Conservation (phyloP, 53 echinoderm and acorn worm species). For the Glandiceps talaboti region DNA sequence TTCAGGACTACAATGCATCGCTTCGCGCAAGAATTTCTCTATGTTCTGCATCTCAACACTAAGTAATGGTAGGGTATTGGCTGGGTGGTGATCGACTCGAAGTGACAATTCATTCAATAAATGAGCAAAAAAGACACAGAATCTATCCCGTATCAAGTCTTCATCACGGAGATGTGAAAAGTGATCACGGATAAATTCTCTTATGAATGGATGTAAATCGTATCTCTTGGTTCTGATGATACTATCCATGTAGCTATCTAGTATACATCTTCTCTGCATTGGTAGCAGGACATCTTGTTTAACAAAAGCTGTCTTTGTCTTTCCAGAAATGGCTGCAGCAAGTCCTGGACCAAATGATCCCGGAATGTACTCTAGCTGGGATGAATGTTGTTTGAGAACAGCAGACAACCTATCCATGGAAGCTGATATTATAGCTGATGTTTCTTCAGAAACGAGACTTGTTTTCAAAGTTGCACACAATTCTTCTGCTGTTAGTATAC, state of each 20-base stretch:
- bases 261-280: background rate
- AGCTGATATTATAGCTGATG: background rate
- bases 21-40: constrained; percentile 20
- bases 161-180: constrained; percentile 1
- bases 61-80: constrained; percentile 1
- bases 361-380: background rate
- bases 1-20: constrained; percentile 4
- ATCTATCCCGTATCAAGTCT: background rate
- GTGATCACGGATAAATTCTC: background rate
- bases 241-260: background rate
- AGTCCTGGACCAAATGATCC: background rate
- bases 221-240: background rate
- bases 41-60: constrained; percentile 11
- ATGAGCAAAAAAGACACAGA: constrained; percentile 6
- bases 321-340: constrained; percentile 1
- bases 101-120: background rate
- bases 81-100: background rate
- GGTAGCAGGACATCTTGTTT: constrained; percentile 7
- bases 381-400: background rate
- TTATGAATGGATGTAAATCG: constrained; percentile 3
- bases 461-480: background rate
- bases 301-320: background rate
- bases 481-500: background rate
- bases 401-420: background rate
- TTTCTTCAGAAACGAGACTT: background rate